Evolutionary conservation across 2,888 invertebrate genomes (phyloP), one percentile per base, ranked within the genome.

Genomic region (Cerastis rubricosa): DNA sequence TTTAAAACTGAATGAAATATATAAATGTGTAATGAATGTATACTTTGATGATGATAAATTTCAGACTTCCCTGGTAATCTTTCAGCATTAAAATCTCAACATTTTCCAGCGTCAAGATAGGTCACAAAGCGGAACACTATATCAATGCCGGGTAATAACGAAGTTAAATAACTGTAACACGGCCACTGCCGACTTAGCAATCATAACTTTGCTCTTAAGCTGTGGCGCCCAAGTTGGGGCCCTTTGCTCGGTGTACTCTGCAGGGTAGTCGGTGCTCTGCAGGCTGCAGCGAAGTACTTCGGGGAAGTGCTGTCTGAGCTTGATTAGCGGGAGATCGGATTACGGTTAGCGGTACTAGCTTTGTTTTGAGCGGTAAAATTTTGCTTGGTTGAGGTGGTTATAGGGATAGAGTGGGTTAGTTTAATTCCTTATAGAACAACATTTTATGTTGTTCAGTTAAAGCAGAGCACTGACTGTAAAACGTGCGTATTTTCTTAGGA

Each of bases 191-290:
- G 61, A 80, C 79, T 88, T 80, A 86, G 86, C 84, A 87, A 85
- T 89, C 89, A 89, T 89, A 89, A 89, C 90, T 89, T 89, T 83
- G 80, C 88, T 86, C 89, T 89, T 86, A 86, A 85, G 81, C 81
- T 25, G 72, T 64, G 74, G 76, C 76, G 76, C 71, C 64, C 68
- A 85, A 85, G 84, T 85, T 85, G 74, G 51, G 43, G 76, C 77
- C 80, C 85, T 78, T 74, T 69, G 75, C 76, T 51, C 45, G 45
- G 51, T 59, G 47, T 65, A 29, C 59, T 45, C 69, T 61, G 68
- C 72, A 66, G 57, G 47, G 61, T 83, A 68, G n/a, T 64, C n/a
- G 64, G n/a, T 43, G 64, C 74, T 76, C 57, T 51, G 54, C 54
- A 25, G 65, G 51, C 70, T 35, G 76, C 63, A 74, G 66, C 45